phyloP scores from a whole-genome alignment of 2,113 vertebrate species.

The Malurus elegans region DNA sequence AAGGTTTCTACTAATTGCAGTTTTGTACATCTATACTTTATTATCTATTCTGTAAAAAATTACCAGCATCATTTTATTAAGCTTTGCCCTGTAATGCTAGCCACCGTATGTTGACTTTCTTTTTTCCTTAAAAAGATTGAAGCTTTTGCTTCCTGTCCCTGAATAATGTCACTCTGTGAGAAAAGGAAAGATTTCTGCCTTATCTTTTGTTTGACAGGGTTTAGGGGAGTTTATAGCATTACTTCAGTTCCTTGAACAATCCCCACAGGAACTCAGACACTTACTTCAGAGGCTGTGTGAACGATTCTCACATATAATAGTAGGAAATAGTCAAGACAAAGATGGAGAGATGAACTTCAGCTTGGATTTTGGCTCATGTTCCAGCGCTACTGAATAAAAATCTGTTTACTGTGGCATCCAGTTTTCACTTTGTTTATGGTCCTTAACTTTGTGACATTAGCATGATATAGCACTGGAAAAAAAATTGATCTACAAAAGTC shows the following conservation, averaged over 20 bases:
- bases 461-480: background rate
- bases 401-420: background rate
- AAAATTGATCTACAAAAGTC: background rate
- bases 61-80: background rate
- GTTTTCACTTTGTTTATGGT: background rate
- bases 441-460: background rate
- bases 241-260: slow-evolving; percentile 73
- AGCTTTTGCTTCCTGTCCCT: slow-evolving; percentile 62
- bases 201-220: slow-evolving; percentile 69
- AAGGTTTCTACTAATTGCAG: background rate
- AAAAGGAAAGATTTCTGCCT: slow-evolving; percentile 65
- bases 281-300: slow-evolving; percentile 63
- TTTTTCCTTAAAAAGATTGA: background rate
- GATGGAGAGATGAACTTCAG: slow-evolving; percentile 35
- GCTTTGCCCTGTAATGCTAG: background rate
- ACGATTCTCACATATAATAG: slow-evolving; percentile 57
- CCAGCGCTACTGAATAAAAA: slow-evolving; percentile 14
- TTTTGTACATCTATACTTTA: background rate
- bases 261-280: slow-evolving; percentile 57
- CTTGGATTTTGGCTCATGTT: slow-evolving; percentile 1
- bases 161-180: slow-evolving; percentile 60
- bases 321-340: slow-evolving; percentile 66
- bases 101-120: background rate
- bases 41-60: background rate
- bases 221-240: slow-evolving; percentile 65